Conservation (phyloP, 2,797 vertebrate genomes). For the Sciurus carolinensis region DNA sequence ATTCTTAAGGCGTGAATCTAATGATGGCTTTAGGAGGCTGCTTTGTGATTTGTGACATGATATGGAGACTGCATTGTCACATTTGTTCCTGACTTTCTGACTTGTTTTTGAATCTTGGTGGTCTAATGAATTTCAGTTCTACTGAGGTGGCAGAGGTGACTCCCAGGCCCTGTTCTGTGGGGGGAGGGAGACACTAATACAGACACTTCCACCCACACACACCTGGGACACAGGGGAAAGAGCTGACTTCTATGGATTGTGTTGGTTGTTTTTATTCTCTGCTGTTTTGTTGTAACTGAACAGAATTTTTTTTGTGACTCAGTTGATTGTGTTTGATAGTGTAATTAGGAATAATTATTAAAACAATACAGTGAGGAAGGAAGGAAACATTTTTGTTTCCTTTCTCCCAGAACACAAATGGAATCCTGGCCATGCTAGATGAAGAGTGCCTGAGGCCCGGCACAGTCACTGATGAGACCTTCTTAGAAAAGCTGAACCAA, state of each 20-base stretch:
- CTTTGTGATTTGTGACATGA: background rate
- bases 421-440: constrained; percentile 99
- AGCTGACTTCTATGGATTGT: background rate
- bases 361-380: constrained; percentile 75
- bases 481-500: constrained; percentile 98
- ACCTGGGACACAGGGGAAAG: background rate
- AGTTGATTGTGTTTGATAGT: constrained; percentile 51
- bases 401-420: constrained; percentile 94
- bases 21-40: background rate
- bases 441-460: constrained; percentile 98
- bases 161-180: background rate
- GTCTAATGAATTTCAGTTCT: background rate
- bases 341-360: constrained; percentile 63
- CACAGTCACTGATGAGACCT: constrained; percentile 97
- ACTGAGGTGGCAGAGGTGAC: background rate
- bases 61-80: background rate
- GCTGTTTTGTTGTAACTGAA: constrained; percentile 30
- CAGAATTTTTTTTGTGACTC: constrained; percentile 64
- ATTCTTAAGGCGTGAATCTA: constrained; percentile 30
- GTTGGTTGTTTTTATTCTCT: constrained; percentile 40
- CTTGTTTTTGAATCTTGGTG: constrained; percentile 29
- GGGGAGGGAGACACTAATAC: background rate
- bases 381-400: constrained; percentile 77
- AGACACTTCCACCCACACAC: background rate
- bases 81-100: background rate